Evolutionary conservation across 2,888 invertebrate species (phyloP), one percentile per base, ranked within the genome.

Genomic region (Schizaphis graminum): DNA sequence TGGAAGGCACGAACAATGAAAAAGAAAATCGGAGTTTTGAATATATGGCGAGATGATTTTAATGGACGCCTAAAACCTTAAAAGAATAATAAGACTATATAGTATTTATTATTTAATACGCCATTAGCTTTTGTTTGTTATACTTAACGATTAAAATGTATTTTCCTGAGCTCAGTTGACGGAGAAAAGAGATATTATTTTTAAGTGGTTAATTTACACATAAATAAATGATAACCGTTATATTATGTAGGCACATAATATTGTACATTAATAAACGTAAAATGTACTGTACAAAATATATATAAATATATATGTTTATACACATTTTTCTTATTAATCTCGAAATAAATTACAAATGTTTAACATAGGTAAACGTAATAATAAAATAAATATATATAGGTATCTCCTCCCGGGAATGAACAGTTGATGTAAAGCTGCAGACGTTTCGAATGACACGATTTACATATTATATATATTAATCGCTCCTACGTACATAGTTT

Each of bases 391-490:
- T 85, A 28, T 85, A 44, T 44, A 67, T 7, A 85, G 26, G 53
- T 53, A 35, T 88, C 21, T 53, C 4, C 21, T 53, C 4, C 21
- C 47, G 13, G 28, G 86, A 53, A 24, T 35, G 24, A 41, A 41
- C 44, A 10, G 26, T 89, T 61, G 1, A 7, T 4, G 10, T 16
- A 13, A 8, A n/a, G 44, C 3, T 44, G 26, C n/a, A 24, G 49
- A 47, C 77, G 35, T 77, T 77, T 67, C 21, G 77, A 47, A 35
- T 77, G 49, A 91, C 49, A 49, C 44, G 35, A 67, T 67, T 67
- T 90, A 44, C 90, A 67, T n/a, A 90, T 61, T 47, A n/a, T 44
- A n/a, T 44, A 44, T 35, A 77, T 26, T 35, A 67, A 90, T 91
- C 91, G 61, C 91, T 77, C 57, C 47, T 47, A 28, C 77, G 49